Evolutionary conservation across 2,797 vertebrate species (phyloP).

Genomic region (Sebastes jordani): DNA sequence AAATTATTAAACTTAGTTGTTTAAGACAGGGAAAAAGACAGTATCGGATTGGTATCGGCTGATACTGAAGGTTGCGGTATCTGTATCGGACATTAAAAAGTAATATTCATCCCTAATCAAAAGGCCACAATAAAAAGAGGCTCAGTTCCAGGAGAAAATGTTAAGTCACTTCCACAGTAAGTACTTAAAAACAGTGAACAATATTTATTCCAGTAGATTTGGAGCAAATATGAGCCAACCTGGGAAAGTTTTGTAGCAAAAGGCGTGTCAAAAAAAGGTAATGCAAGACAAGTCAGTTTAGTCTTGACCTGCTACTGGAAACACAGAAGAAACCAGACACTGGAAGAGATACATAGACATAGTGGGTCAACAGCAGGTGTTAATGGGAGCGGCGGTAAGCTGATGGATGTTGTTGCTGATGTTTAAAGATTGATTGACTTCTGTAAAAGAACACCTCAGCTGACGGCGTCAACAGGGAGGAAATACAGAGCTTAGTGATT

Average conservation of each 20-base stretch:
- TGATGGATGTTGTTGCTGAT: constrained; percentile 19
- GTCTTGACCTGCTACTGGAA: background rate
- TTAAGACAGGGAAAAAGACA: too few species aligned
- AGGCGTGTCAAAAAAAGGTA: constrained; percentile 9
- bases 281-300: background rate
- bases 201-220: background rate
- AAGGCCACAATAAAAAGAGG: background rate
- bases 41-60: too few species aligned
- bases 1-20: too few species aligned
- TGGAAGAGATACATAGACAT: background rate
- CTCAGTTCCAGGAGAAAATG: background rate
- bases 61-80: too few species aligned
- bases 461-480: constrained; percentile 18
- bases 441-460: constrained; percentile 19
- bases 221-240: background rate
- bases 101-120: background rate
- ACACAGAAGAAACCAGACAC: constrained; percentile 40
- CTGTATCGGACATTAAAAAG: too few species aligned
- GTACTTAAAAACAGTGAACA: background rate
- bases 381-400: background rate
- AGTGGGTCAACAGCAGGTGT: constrained; percentile 28
- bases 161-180: background rate
- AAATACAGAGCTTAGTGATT: constrained; percentile 36
- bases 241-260: background rate
- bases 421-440: constrained; percentile 30